These are phyloP conservation scores for Stictonetta naevosa DNA, from an alignment of 2,113 vertebrate species.

Conservation along the genomic window DNA sequence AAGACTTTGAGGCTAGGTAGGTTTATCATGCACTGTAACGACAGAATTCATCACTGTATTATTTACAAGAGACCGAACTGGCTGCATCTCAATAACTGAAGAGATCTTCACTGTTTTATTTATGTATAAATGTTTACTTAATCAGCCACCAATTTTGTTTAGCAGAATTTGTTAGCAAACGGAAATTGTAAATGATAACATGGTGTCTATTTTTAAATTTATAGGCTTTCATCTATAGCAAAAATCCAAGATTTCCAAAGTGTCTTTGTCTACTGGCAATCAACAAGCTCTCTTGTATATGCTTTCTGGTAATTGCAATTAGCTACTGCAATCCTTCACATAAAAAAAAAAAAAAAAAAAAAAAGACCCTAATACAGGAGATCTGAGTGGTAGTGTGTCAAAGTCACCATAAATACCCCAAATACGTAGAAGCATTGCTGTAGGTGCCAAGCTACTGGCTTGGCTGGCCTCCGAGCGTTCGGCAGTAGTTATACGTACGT, in stretches of 20 bases:
- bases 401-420: not conserved
- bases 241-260: constrained; percentile 56
- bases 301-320: constrained; percentile 58
- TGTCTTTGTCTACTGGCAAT: constrained; percentile 47
- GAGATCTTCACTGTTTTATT: constrained; percentile 65
- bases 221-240: constrained; percentile 41
- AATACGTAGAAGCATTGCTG: not conserved
- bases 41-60: constrained; percentile 64
- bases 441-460: not conserved
- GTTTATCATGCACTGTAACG: constrained; percentile 60
- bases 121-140: constrained; percentile 76
- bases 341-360: not conserved
- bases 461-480: not conserved
- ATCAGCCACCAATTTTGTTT: constrained; percentile 65
- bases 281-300: constrained; percentile 33
- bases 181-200: constrained; percentile 59
- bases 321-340: constrained; percentile 25
- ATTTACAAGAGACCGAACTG: constrained; percentile 69
- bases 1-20: constrained; percentile 53
- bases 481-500: too few species aligned
- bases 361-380: not conserved
- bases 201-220: constrained; percentile 60
- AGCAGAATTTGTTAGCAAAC: constrained; percentile 64
- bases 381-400: constrained; percentile 13
- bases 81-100: constrained; percentile 56